Evolutionary conservation across 2,797 vertebrate genomes (phyloP), one percentile per base, ranked within the genome.

Genomic region (Thalassophryne amazonica): DNA sequence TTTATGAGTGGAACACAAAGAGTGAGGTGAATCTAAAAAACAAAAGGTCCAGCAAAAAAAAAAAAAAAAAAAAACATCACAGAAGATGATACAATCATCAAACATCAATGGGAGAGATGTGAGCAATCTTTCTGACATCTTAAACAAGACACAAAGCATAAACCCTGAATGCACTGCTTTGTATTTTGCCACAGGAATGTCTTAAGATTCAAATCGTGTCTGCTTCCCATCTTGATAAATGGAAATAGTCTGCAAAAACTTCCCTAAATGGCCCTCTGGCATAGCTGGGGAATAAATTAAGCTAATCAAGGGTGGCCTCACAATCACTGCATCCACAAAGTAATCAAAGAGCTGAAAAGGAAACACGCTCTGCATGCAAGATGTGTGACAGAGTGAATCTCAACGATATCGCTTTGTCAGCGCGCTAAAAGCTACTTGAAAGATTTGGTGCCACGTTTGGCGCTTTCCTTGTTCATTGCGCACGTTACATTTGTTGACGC

Each of bases 221-320:
- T 34, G 59, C 71, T 49, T 78, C 73, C 76, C 57, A 72, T 85
- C 82, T 78, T 80, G 80, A 89, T 86, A 84, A 88, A 89, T 80
- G 67, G 65, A 81, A 71, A 69, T 61, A 69, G 76, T 78, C 68
- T 80, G 75, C 65, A 69, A 83, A 89, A 84, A 86, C 68, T 81
- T 84, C 75, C 72, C 81, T 78, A 82, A 89, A 87, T 79, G 73
- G 76, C 66, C 76, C 60, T 67, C 80, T 81, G 69, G 78, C 73
- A 83, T 77, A 75, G 69, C 81, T 57, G 46, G 56, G 64, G 81
- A 84, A 85, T 84, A 80, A 76, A 85, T 79, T 78, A 54, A 76
- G 82, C 77, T 86, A 86, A 86, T 90, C 80, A 86, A 77, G 73
- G 76, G 68, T 75, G 73, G 73, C 73, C 81, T 69, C 75, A 82